These are phyloP conservation scores for Oryzias sinensis DNA, from an alignment of 2,797 vertebrate genomes.

Conservation along the genomic window DNA sequence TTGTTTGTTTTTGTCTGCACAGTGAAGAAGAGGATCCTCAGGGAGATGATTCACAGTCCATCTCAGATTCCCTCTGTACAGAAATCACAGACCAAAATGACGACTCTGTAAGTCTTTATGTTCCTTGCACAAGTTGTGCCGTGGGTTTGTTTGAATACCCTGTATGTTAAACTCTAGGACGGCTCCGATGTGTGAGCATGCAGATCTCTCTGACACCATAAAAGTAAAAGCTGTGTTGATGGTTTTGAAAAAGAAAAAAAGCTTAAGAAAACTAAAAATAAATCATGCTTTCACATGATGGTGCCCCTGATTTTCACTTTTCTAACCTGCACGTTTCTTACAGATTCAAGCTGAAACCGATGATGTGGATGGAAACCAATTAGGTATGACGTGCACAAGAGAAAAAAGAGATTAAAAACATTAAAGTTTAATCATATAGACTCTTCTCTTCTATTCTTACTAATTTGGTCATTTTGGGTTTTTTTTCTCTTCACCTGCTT, in stretches of 20 bases:
- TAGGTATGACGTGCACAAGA: conserved; percentile 59
- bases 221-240: too few relatives aligned
- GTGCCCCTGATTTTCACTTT: background rate
- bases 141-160: background rate
- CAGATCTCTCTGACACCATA: background rate
- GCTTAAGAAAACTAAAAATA: too few relatives aligned
- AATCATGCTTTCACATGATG: too few relatives aligned
- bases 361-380: conserved; percentile 59
- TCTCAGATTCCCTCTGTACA: conserved; percentile 36
- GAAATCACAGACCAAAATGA: conserved; percentile 61
- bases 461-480: too few relatives aligned
- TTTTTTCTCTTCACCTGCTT: too few relatives aligned
- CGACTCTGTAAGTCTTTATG: conserved; percentile 60
- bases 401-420: background rate
- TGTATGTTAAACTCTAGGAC: background rate
- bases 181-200: background rate
- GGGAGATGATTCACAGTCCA: conserved; percentile 60
- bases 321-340: conserved; percentile 46
- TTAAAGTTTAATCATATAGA: too few relatives aligned
- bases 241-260: background rate
- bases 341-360: conserved; percentile 41
- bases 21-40: conserved; percentile 73
- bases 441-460: too few relatives aligned
- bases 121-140: background rate
- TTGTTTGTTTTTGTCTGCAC: conserved; percentile 25